Evolutionary conservation across 1,140 invertebrate species (phyloP), one percentile per base, ranked within the genome.

Genomic region (Cydia amplana): DNA sequence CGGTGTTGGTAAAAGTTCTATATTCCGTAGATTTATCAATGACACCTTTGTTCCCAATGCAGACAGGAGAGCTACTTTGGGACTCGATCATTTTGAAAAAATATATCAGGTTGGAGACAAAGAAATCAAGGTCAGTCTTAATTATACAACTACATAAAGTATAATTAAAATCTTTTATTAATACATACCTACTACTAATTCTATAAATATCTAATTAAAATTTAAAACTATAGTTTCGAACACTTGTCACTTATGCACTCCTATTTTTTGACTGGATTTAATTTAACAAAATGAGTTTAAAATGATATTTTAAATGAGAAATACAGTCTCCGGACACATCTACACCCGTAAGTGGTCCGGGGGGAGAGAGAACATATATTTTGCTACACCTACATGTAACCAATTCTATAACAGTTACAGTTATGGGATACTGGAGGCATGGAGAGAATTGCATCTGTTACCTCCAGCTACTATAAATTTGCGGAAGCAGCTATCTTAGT

Each of bases 351-450:
- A 3, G 25, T 25, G 25, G 25, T 25, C 25, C 25, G 25, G 25
- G 25, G 25, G 25, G 25, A 25, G 3, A n/a, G n/a, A n/a, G n/a
- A n/a, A n/a, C n/a, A 51, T 63, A 36, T 36, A 23, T 67, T 25
- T 64, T 73, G 74, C 28, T 10, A 63, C 91, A 89, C 86, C 77
- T 60, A 75, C 18, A 46, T 49, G 70, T 7, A 16, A 49, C 4
- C 0, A 16, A 16, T 51, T 51, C 12, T n/a, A 0, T 18, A n/a
- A 51, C 49, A 98, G 97, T 92, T 98, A 60, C 97, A 98, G 93
- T 91, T 98, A 82, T 98, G 97, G 97, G 97, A 98, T 85, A 98
- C 97, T 63, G 97, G 97, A 82, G 97, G 97, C 76, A 98, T 98
- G 97, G 97, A 98, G 93, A 94, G 97, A 88, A 97, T 98, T 49